Evolutionary conservation across 2,113 vertebrate genomes (phyloP), one percentile per base, ranked within the genome.

Genomic region (Machaerirhynchus nigripectus): DNA sequence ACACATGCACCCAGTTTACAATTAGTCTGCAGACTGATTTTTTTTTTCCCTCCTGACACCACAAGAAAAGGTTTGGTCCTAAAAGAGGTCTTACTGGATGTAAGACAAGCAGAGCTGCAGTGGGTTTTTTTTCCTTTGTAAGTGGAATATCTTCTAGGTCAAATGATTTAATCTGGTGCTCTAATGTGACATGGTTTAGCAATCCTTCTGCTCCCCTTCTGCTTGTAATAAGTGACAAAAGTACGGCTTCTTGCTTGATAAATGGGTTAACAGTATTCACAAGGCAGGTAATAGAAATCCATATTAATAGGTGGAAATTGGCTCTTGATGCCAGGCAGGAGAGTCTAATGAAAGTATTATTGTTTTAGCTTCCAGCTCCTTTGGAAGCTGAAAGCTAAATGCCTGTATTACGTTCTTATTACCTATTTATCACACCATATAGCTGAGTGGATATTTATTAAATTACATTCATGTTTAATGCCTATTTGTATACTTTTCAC

Each of bases 371-470:
- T 94, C 87, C 53, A 96, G 90, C 76, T 95, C 87, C 91, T 96
- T 95, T 81, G 88, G 84, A 95, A 96, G 81, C 94, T 94, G 76
- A 93, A 93, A 93, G 71, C 92, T 95, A 92, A 89, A 97, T 91
- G 84, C 94, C 67, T 18, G 35, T 91, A 78, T 97, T 90, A 90
- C 77, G 30, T 87, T 92, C 88, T 85, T 94, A 96, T 96, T 97
- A 91, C 84, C 95, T 96, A 70, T 97, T 97, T 96, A 94, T 96
- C 96, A 93, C 75, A 84, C 78, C 85, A 15, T 90, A 94, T 90
- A 96, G 94, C 93, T 84, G 89, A 97, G 89, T 91, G 95, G 86
- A 83, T 97, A 91, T 96, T 95, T 97, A 89, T 96, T 96, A 96
- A 97, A 96, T 94, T 93, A 77, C 86, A 85, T 95, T 97, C 79